Percentiles rank a stretch among this genome's conserved stretches.
Evolutionary conservation across 2,888 invertebrate genomes (phyloP).

Genomic region (Hoplodrina blanda): DNA sequence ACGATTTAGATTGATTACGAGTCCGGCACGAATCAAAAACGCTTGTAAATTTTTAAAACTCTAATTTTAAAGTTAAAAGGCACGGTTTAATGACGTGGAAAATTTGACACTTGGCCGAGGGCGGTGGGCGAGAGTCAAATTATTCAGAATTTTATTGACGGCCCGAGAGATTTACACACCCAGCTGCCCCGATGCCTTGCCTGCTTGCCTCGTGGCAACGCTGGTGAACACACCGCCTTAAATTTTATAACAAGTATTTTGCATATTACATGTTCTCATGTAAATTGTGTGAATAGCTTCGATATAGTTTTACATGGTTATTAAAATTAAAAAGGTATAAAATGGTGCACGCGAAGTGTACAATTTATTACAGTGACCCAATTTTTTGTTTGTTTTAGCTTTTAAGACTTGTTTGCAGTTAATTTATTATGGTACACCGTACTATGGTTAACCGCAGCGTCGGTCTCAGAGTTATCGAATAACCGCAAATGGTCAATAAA

Average conservation of each 20-base stretch:
- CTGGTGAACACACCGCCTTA: slow-evolving; percentile 44
- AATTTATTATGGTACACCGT: slow-evolving; percentile 36
- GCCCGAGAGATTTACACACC: slow-evolving; percentile 70
- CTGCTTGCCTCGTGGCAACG: slow-evolving; percentile 37
- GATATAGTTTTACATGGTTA: slow-evolving; percentile 55
- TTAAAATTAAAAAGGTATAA: slow-evolving; percentile 57
- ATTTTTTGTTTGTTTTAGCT: slow-evolving; percentile 47
- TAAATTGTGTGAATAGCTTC: slow-evolving; percentile 48
- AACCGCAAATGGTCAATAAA: slow-evolving; percentile 15
- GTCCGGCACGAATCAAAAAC: slow-evolving; percentile 56
- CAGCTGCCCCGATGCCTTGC: slow-evolving; percentile 64
- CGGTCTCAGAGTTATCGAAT: slow-evolving; percentile 3
- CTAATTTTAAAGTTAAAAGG: slow-evolving; percentile 77
- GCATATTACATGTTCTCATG: slow-evolving; percentile 57
- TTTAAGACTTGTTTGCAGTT: slow-evolving; percentile 38
- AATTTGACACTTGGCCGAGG: slow-evolving; percentile 86
- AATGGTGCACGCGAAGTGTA: slow-evolving; percentile 49
- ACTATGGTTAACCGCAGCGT: slow-evolving; percentile 13
- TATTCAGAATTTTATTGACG: slow-evolving; percentile 84
- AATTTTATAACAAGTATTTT: slow-evolving; percentile 55
- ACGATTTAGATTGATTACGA: slow-evolving; percentile 63
- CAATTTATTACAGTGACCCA: slow-evolving; percentile 45
- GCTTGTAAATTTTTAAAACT: slow-evolving; percentile 72
- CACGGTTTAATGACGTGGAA: slow-evolving; percentile 84
- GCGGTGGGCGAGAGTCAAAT: slow-evolving; percentile 76